Percentiles rank a stretch among this genome's conserved stretches.
These are phyloP conservation scores for Hemicentrotus pulcherrimus DNA, from an alignment of 35 echinoderm and acorn worm genomes.

Conservation along the genomic window DNA sequence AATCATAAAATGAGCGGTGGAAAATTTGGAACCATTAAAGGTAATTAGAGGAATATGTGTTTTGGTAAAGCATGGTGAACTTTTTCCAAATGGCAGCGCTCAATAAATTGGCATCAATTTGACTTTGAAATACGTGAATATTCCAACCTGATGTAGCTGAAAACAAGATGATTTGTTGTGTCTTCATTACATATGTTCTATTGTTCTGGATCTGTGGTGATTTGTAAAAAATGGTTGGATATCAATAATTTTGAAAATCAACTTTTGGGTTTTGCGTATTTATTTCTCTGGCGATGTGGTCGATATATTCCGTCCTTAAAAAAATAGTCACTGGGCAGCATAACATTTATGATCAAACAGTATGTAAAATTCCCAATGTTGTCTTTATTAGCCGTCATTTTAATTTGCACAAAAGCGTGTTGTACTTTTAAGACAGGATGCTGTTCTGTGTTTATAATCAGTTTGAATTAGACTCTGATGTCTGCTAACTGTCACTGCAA, in stretches of 20 bases:
- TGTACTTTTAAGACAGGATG: not conserved
- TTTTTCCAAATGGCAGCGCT: not conserved
- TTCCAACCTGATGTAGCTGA: not conserved
- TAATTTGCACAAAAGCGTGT: not conserved
- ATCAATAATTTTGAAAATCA: too few species aligned
- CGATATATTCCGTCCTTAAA: too few species aligned
- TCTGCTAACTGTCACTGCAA: not conserved
- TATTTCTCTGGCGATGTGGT: too few species aligned
- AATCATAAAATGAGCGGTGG: not conserved
- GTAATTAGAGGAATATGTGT: not conserved
- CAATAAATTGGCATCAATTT: not conserved
- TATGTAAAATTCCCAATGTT: too few species aligned
- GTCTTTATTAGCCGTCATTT: too few species aligned
- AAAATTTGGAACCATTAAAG: slow-evolving; percentile 6
- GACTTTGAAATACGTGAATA: not conserved
- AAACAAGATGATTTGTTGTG: not conserved
- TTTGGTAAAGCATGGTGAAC: not conserved
- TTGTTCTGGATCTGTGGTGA: too few species aligned
- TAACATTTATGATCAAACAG: too few species aligned
- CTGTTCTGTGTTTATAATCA: not conserved
- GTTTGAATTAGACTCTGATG: not conserved
- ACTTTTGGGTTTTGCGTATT: too few species aligned
- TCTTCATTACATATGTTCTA: too few species aligned
- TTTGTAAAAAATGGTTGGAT: too few species aligned
- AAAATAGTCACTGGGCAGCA: too few species aligned